Evolutionary conservation across 2,113 vertebrate genomes (phyloP), one percentile per base, ranked within the genome.

Genomic region (Nibea albiflora): DNA sequence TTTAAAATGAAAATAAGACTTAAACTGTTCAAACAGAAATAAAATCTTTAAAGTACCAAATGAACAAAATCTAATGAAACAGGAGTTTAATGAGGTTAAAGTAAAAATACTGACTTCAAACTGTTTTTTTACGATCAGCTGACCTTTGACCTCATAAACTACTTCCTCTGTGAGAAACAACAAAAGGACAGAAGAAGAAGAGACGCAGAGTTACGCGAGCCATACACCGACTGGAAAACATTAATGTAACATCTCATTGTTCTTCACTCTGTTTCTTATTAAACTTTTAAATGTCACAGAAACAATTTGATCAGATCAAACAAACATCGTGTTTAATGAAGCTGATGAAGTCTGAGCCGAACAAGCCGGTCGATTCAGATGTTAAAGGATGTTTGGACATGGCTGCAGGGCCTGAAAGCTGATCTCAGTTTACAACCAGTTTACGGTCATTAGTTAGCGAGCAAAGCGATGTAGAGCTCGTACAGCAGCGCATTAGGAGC

Each of bases 401-500:
- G 8, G 28, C 67, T 39, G 50, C 68, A 49, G 56, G 17, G 19
- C 14, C 50, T n/a, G 56, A 49, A n/a, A 60, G 24, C 24, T 22
- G 70, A 73, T 61, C 70, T 35, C 24, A 1, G 46, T 73, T 46
- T 60, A 44, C 50, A 60, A 53, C 12, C 72, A 3, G 31, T 69
- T 61, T 63, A 52, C 15, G 35, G 26, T 39, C 16, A 71, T 64
- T 24, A 64, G 49, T 35, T 1, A 42, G 60, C 0, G 16, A 52
- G 54, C 20, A 3, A 19, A 56, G 58, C 22, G 67, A 61, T 20
- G 52, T 15, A 44, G 52, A 68, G 44, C 52, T 49, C 53, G 14
- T 10, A 60, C 69, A 20, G 56, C n/a, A 26, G 39, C 46, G 76
- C 80, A 64, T 80, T 68, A 50, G 44, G 28, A 22, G 9, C 28